Evolutionary conservation across 2,888 invertebrate genomes (phyloP).

Genomic region (Volucella inflata): DNA sequence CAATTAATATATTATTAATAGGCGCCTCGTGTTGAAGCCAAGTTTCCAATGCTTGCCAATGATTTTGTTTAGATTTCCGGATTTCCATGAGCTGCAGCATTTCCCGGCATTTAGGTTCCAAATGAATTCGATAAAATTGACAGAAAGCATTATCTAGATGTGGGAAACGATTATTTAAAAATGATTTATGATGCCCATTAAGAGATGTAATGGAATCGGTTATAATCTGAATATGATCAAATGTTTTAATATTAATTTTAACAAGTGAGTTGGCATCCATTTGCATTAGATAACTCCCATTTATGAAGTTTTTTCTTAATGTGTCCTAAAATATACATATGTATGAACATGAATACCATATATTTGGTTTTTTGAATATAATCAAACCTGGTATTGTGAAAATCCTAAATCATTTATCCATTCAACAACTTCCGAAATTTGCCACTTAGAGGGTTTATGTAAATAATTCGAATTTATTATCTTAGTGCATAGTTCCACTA

Average conservation of each 20-base stretch:
- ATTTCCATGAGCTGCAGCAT: constrained; percentile 85
- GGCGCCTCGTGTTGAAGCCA: constrained; percentile 76
- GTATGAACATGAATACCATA: not conserved
- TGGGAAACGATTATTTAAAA: constrained; percentile 83
- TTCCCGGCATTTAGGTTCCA: constrained; percentile 84
- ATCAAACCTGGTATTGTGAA: constrained; percentile 84
- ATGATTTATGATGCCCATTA: constrained; percentile 84
- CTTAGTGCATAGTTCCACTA: constrained; percentile 81
- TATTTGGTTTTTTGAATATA: not conserved
- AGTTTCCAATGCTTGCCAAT: constrained; percentile 84
- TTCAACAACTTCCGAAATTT: constrained; percentile 83
- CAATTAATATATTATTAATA: constrained; percentile 77
- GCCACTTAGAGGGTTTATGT: constrained; percentile 85
- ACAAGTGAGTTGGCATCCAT: constrained; percentile 84
- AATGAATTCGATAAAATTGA: constrained; percentile 84
- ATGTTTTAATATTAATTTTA: constrained; percentile 84
- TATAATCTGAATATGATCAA: constrained; percentile 83
- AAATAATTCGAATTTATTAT: constrained; percentile 83
- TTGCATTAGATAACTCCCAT: constrained; percentile 83
- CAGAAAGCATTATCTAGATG: constrained; percentile 84
- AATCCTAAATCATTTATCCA: constrained; percentile 85
- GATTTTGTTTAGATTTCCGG: constrained; percentile 83
- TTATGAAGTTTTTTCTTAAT: constrained; percentile 84
- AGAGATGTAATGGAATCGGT: constrained; percentile 82
- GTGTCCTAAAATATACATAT: constrained; percentile 80